These are phyloP conservation scores for Protophormia terraenovae DNA, from an alignment of 2,888 invertebrate genomes.

Conservation along the genomic window DNA sequence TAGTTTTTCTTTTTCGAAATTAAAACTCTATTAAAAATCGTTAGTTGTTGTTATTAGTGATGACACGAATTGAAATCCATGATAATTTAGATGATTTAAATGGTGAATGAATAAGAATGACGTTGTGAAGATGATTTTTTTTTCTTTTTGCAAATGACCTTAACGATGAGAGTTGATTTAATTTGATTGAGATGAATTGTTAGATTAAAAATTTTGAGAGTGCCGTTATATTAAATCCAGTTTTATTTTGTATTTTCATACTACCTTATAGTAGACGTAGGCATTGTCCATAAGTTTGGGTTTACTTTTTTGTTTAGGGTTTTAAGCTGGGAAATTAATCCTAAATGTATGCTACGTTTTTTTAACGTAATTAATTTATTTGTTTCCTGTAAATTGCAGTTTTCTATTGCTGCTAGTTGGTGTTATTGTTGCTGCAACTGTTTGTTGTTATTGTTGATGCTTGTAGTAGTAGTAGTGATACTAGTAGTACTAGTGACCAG, in stretches of 20 bases:
- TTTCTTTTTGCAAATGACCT: conserved; percentile 5
- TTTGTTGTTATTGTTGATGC: not conserved
- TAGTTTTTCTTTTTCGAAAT: not conserved
- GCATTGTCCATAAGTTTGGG: conserved; percentile 81
- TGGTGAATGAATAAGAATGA: conserved; percentile 24
- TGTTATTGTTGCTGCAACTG: too few species aligned
- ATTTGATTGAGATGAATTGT: not conserved
- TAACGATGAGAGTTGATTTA: conserved; percentile 26
- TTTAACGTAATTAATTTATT: conserved; percentile 15
- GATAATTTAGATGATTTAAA: conserved; percentile 18
- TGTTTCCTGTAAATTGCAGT: conserved; percentile 16
- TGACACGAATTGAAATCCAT: conserved; percentile 23
- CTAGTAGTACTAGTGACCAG: conserved; percentile 57
- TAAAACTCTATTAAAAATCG: not conserved
- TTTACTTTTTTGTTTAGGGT: conserved; percentile 12
- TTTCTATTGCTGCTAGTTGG: conserved; percentile 11
- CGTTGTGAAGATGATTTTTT: conserved; percentile 20
- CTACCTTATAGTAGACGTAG: conserved; percentile 81
- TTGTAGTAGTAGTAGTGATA: not conserved
- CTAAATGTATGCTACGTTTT: conserved; percentile 27
- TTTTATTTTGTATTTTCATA: conserved; percentile 50
- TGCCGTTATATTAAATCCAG: conserved; percentile 14
- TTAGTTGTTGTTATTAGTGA: conserved; percentile 4
- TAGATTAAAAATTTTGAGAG: not conserved
- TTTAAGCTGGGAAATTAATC: conserved; percentile 31